Percentiles rank a stretch among this genome's conserved stretches.
Conservation (phyloP, 2,113 vertebrate species). For the Galeopterus variegatus region DNA sequence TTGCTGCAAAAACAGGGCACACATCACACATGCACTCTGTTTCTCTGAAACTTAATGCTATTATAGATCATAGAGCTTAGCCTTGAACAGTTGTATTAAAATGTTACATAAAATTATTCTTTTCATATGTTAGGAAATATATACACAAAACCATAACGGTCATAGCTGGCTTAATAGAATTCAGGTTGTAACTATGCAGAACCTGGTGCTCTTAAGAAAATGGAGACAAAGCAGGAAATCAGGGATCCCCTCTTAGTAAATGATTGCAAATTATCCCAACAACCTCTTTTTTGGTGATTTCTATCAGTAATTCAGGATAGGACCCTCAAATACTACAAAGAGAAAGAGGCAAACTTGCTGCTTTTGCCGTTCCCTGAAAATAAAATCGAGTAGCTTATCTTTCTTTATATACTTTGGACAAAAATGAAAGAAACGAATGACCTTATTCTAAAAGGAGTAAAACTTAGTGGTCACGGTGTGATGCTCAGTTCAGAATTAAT, state of each 20-base stretch:
- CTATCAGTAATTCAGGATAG: not conserved
- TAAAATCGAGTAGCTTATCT: not conserved
- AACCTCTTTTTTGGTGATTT: not conserved
- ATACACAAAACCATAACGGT: not conserved
- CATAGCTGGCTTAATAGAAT: not conserved
- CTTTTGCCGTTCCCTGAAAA: not conserved
- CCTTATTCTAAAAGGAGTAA: not conserved
- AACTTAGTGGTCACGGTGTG: not conserved
- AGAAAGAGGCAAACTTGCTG: not conserved
- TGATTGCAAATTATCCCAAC: not conserved
- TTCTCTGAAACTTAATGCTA: slow-evolving; percentile 44
- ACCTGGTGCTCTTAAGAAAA: slow-evolving; percentile 52
- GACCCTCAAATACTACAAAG: not conserved
- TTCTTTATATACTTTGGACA: not conserved
- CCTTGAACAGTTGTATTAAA: not conserved
- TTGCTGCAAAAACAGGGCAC: not conserved
- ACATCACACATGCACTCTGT: not conserved
- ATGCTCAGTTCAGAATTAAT: not conserved
- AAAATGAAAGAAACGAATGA: not conserved
- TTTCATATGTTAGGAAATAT: not conserved
- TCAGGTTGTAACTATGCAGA: not conserved
- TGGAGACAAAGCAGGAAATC: slow-evolving; percentile 68
- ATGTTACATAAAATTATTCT: slow-evolving; percentile 19
- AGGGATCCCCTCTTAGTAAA: slow-evolving; percentile 14
- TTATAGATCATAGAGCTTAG: not conserved